Percentiles rank a stretch among this genome's conserved stretches.
phyloP scores from a whole-genome alignment of 2,888 invertebrate genomes.

The Drosophila pegasa region DNA sequence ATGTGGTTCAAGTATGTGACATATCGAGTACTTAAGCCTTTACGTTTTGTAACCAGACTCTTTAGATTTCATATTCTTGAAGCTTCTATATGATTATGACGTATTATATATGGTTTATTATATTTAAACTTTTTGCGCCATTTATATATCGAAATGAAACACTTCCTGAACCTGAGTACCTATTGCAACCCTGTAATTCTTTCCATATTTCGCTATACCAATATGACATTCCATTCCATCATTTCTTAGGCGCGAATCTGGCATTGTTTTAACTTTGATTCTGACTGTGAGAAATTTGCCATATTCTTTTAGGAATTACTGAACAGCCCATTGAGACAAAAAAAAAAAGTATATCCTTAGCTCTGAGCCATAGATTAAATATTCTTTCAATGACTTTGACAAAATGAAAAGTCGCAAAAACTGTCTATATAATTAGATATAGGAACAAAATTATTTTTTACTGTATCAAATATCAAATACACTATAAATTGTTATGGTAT shows the following conservation, averaged over 20 bases:
- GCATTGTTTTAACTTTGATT: background rate
- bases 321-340: background rate
- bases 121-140: background rate
- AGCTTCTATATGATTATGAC: no score
- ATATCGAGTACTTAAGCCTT: no score
- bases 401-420: background rate
- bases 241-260: background rate
- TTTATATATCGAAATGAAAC: background rate
- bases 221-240: background rate
- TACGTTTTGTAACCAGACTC: no score
- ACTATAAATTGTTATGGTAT: background rate
- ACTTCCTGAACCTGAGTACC: background rate
- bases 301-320: background rate
- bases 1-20: no score
- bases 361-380: slow-evolving; percentile 5
- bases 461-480: background rate
- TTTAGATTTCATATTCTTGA: no score
- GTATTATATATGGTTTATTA: background rate
- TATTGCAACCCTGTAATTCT: background rate
- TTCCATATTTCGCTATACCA: no score
- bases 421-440: background rate
- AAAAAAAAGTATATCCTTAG: no score
- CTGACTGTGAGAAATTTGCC: slow-evolving; percentile 1
- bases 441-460: background rate
- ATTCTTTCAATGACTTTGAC: slow-evolving; percentile 17